phyloP scores from a whole-genome alignment of 2,888 invertebrate species.

The Buathra laborator region DNA sequence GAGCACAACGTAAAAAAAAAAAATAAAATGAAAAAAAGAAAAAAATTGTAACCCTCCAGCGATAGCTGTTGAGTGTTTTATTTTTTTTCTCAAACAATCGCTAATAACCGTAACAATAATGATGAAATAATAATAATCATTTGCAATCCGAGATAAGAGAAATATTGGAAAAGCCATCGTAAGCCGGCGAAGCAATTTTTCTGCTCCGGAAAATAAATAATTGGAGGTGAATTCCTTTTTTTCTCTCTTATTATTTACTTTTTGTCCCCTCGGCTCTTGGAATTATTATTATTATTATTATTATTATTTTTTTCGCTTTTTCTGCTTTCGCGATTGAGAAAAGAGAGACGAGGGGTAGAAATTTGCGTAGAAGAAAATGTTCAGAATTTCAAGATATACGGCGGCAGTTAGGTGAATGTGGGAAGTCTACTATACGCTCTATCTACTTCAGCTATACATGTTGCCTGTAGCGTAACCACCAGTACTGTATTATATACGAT shows the following conservation, averaged over 20 bases:
- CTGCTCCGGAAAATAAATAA: too few relatives aligned
- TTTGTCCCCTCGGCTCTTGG: too few relatives aligned
- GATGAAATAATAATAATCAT: constrained; percentile 12
- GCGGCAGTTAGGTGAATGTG: too few relatives aligned
- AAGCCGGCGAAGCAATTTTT: background rate
- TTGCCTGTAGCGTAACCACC: background rate
- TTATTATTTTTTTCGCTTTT: too few relatives aligned
- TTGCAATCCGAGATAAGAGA: constrained; percentile 11
- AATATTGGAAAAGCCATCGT: background rate
- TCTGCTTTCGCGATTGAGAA: too few relatives aligned
- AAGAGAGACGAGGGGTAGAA: too few relatives aligned
- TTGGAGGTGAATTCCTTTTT: too few relatives aligned
- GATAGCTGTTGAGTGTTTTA: background rate
- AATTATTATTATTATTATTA: too few relatives aligned
- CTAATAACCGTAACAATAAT: constrained; percentile 32
- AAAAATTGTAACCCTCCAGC: background rate
- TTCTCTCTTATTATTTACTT: too few relatives aligned
- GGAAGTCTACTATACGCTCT: too few relatives aligned
- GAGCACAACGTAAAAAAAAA: background rate
- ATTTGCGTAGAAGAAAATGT: too few relatives aligned
- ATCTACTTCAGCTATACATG: background rate
- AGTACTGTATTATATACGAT: background rate
- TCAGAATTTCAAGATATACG: too few relatives aligned
- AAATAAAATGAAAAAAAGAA: background rate
- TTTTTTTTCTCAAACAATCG: background rate